Conservation (phyloP, 2,888 invertebrate genomes). For the Nymphalis urticae region DNA sequence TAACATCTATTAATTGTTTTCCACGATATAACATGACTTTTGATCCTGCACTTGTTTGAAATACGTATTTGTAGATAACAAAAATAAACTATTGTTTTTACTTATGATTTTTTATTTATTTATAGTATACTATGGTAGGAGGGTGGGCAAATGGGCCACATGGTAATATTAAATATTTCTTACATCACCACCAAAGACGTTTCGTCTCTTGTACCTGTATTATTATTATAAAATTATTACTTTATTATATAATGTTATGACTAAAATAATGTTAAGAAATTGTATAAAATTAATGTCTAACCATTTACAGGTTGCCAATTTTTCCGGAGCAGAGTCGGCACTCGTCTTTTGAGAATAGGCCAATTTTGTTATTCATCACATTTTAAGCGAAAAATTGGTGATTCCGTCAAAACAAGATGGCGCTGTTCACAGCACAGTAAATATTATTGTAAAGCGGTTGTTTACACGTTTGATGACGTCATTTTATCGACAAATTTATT, state of each 20-base stretch:
- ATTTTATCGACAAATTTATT: conserved; percentile 35
- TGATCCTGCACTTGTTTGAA: no score
- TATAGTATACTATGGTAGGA: background rate
- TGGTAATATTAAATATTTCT: no score
- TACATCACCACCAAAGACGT: no score
- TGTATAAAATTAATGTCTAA: background rate
- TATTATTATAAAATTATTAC: background rate
- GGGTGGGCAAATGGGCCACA: no score
- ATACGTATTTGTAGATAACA: background rate
- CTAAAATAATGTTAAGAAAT: background rate
- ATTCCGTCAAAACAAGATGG: conserved; percentile 41
- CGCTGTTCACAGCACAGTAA: conserved; percentile 42
- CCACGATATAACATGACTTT: no score
- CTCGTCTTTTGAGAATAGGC: conserved; percentile 40
- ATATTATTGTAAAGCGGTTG: conserved; percentile 44
- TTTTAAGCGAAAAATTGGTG: conserved; percentile 19
- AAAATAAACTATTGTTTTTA: background rate
- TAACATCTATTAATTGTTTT: no score
- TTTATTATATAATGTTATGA: background rate
- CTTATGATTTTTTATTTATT: background rate
- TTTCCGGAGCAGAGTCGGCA: conserved; percentile 40
- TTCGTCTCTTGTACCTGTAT: no score
- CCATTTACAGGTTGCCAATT: conserved; percentile 34
- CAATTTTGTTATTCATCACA: conserved; percentile 41
- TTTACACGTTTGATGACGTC: conserved; percentile 45